Base-by-base conservation (phyloP, 2,797 vertebrate species). In the Sebastes matsubarae region DNA sequence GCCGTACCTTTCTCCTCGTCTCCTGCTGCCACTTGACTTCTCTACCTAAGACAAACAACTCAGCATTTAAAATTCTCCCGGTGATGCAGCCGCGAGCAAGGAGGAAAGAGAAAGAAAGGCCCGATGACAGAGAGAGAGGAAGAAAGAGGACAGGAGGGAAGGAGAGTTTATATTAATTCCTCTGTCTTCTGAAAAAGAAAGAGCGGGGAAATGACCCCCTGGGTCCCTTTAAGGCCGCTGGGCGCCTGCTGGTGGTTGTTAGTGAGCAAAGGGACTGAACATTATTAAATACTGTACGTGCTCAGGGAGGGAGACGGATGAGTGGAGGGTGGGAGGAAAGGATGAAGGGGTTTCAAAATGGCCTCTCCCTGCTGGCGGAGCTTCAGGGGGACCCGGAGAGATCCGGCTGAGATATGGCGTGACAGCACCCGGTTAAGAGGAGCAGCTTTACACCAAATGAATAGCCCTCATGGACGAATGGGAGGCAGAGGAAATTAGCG, bases 21-120 rank as follows among this genome's bases (percentile, higher is more conserved):
- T 85, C 72, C 75, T 24, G 64, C 50, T 80, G 75, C 73, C 59
- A 30, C 69, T 69, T 54, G 65, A 79, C 96, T 95, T 95, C 71
- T 29, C 55, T 7, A 29, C 71, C 92, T 94, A 96, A 97, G 96
- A 97, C 96, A 97, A 97, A 97, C 97, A 97, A 96, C 97, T 96
- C 96, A 97, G 95, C 95, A 94, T 97, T 97, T 97, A 95, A 97
- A 96, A 97, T 96, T 96, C 96, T 96, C 95, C 93, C 88, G 94
- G 95, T 90, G 94, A 95, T 95, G 95, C 95, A 96, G 96, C 96
- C 94, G 89, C 95, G 84, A 97, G 95, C 93, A 88, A 95, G 93
- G 55, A 76, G 60, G 30, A 77, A 38, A 42, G 80, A 69, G 65
- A 72, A 52, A 66, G 68, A 70, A 67, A 72, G 57, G 66, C 36